Base-by-base conservation (phyloP, 2,888 invertebrate genomes). In the Thera britannica region DNA sequence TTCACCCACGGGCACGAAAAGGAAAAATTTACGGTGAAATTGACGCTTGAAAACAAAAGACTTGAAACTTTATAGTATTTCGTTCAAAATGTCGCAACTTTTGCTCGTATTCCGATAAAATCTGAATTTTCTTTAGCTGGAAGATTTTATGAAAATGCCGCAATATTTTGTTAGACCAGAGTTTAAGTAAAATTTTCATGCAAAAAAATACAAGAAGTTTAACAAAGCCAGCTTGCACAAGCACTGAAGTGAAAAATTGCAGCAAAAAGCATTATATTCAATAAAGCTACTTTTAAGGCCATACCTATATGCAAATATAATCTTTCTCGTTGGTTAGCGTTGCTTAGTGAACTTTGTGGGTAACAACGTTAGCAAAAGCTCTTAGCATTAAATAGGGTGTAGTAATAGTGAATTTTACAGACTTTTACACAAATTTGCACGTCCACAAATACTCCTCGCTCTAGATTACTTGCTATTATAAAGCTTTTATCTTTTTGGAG, bases 1-100 rank as follows among this genome's bases (percentile, higher is more conserved):
- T 83, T 80, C 76, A 78, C 66, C 61, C 64, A 54, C 62, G 67
- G 44, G 71, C 23, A 23, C 23, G 23, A 1, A 23, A 23, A 75
- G 73, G 75, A 75, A 76, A 80, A 79, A 75, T 79, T 78, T 75
- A 38, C 72, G 54, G 68, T 72, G 70, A 67, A 75, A 62, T 73
- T 77, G 74, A 75, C 76, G 73, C 74, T 72, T 71, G 73, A 12
- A 59, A 67, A 55, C 44, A 61, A 62, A 2, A 8, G 3, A 55
- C 11, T n/a, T 12, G 12, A n/a, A 56, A 58, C 48, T 36, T 34
- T 7, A 41, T n/a, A 48, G 9, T 52, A 52, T 34, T 23, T 52
- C 9, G 52, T 9, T 52, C 9, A 2, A 46, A 41, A 34, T 34
- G 8, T 34, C 34, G 52, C 34, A 52, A 6, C 6, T 51, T 51